These are phyloP conservation scores for Siniperca knerii DNA, from an alignment of 2,113 vertebrate species.

Conservation along the genomic window DNA sequence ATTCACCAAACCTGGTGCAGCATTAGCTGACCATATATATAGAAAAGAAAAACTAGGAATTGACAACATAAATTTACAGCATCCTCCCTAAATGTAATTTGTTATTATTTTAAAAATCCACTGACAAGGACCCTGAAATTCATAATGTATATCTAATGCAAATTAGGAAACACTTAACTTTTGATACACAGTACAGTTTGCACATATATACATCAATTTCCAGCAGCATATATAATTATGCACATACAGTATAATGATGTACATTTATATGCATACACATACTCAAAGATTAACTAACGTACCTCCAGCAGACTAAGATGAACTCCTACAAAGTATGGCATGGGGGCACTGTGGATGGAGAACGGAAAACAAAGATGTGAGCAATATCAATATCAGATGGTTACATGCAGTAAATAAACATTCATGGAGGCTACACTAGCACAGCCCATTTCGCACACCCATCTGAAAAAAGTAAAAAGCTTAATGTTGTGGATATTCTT, in stretches of 20 bases:
- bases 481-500: not conserved
- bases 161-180: not conserved
- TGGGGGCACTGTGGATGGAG: conserved; percentile 90
- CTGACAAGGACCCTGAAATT: conserved; percentile 1
- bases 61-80: not conserved
- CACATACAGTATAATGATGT: conserved; percentile 31
- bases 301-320: conserved; percentile 98
- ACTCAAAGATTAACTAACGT: conserved; percentile 67
- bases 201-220: not conserved
- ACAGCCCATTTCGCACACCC: not conserved
- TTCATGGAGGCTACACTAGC: not conserved
- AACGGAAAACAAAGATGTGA: conserved; percentile 63
- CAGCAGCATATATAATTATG: conserved; percentile 29
- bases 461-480: conserved; percentile 2
- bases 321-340: conserved; percentile 98
- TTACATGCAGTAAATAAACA: not conserved
- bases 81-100: not conserved
- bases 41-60: not conserved
- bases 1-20: conserved; percentile 2
- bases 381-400: conserved; percentile 7
- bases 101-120: not conserved
- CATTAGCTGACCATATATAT: not conserved
- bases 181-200: not conserved
- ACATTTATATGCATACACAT: conserved; percentile 13
- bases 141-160: conserved; percentile 7